Conservation (phyloP, 2,888 invertebrate species). For the Pseudococcus viburni region DNA sequence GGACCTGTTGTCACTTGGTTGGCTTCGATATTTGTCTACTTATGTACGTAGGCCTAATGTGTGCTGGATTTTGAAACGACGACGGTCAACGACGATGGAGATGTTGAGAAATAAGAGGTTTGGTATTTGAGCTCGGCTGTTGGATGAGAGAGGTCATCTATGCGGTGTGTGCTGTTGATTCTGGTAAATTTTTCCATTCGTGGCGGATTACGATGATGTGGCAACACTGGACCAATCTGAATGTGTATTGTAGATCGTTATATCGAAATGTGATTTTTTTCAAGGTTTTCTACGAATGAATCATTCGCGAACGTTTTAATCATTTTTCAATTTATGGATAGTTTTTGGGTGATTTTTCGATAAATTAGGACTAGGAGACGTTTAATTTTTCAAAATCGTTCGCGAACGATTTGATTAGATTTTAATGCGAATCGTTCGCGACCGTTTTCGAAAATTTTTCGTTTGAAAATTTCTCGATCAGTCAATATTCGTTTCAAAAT, state of each 20-base stretch:
- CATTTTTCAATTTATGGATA: neutral
- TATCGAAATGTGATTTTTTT: too few relatives aligned
- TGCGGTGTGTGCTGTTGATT: slow-evolving; percentile 8
- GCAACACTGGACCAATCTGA: neutral
- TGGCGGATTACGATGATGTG: neutral
- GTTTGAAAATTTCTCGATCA: neutral
- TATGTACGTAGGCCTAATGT: neutral
- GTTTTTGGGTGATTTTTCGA: neutral
- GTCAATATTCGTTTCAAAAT: neutral
- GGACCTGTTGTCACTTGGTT: slow-evolving; percentile 20
- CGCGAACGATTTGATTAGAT: neutral
- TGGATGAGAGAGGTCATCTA: neutral
- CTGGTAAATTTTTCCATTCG: neutral
- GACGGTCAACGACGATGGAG: neutral
- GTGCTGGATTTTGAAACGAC: neutral
- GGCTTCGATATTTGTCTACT: slow-evolving; percentile 3
- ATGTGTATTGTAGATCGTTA: neutral
- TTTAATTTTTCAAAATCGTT: neutral
- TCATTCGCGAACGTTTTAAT: neutral
- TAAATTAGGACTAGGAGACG: too few relatives aligned
- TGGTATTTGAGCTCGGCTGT: neutral
- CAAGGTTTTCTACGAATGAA: neutral
- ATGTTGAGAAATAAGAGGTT: neutral
- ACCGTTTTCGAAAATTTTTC: neutral
- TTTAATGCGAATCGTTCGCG: neutral